Percentiles rank a stretch among this genome's conserved stretches.
These are phyloP conservation scores for Latrodectus hesperus DNA, from an alignment of 2,888 invertebrate species.

Conservation along the genomic window DNA sequence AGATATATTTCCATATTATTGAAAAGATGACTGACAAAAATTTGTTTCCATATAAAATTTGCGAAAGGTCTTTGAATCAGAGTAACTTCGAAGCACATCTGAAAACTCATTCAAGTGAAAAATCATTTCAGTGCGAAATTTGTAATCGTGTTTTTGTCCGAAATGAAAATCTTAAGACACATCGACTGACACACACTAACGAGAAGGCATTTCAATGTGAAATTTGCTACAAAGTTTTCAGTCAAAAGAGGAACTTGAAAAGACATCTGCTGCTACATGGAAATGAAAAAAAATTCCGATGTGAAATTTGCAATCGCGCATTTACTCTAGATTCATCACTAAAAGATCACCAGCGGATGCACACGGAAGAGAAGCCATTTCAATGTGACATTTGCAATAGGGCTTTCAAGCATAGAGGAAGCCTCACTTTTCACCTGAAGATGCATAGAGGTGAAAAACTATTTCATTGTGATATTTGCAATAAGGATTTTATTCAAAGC, in stretches of 20 bases:
- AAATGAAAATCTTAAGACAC: constrained; percentile 24
- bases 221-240: constrained; percentile 6
- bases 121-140: constrained; percentile 38
- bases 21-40: constrained; percentile 9
- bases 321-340: background rate
- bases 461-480: constrained; percentile 26
- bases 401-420: constrained; percentile 20
- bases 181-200: constrained; percentile 35
- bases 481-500: too few relatives aligned
- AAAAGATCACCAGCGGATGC: background rate
- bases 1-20: too few relatives aligned
- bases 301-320: constrained; percentile 16
- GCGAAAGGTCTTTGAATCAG: constrained; percentile 10
- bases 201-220: constrained; percentile 18
- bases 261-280: background rate
- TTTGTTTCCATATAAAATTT: constrained; percentile 9
- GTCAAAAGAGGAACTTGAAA: constrained; percentile 1
- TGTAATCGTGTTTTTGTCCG: constrained; percentile 43
- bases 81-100: constrained; percentile 28
- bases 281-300: constrained; percentile 3
- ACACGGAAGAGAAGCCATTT: constrained; percentile 2
- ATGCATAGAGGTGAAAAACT: constrained; percentile 20
- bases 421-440: constrained; percentile 11
- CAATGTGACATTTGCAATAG: constrained; percentile 35
- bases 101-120: constrained; percentile 32